Evolutionary conservation across 2,113 vertebrate genomes (phyloP).

Genomic region (Halcyon senegalensis): DNA sequence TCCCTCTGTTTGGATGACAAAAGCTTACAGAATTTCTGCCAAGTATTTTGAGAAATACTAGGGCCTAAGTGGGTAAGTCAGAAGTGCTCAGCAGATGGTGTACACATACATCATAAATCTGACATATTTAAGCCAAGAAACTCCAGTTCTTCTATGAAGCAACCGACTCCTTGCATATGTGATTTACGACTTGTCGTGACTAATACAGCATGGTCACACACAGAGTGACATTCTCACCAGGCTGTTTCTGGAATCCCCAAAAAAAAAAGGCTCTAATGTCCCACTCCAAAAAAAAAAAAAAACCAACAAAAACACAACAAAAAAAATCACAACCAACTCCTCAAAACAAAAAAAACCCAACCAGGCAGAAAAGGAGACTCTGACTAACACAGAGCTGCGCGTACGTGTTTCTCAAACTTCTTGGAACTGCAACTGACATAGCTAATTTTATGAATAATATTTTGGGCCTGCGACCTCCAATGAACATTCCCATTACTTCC

Average conservation of each 20-base stretch:
- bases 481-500: background rate
- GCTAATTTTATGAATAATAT: background rate
- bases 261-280: background rate
- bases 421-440: background rate
- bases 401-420: background rate
- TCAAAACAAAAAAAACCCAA: background rate
- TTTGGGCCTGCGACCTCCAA: background rate
- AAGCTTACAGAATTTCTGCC: background rate
- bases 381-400: background rate
- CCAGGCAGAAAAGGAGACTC: background rate
- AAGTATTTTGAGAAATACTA: background rate
- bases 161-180: background rate
- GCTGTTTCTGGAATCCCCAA: background rate
- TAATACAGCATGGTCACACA: background rate
- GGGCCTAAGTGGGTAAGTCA: rapidly evolving
- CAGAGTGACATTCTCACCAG: background rate
- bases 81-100: background rate
- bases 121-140: background rate
- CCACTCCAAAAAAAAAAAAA: background rate
- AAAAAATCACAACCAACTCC: too few relatives aligned
- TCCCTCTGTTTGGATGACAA: background rate
- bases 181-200: background rate
- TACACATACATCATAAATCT: background rate
- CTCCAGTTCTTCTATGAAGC: background rate
- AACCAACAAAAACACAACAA: background rate